A percentile compares a stretch with the other conserved stretches of the same genome.
phyloP scores from a whole-genome alignment of 2,113 vertebrate genomes.

The Axis porcinus region DNA sequence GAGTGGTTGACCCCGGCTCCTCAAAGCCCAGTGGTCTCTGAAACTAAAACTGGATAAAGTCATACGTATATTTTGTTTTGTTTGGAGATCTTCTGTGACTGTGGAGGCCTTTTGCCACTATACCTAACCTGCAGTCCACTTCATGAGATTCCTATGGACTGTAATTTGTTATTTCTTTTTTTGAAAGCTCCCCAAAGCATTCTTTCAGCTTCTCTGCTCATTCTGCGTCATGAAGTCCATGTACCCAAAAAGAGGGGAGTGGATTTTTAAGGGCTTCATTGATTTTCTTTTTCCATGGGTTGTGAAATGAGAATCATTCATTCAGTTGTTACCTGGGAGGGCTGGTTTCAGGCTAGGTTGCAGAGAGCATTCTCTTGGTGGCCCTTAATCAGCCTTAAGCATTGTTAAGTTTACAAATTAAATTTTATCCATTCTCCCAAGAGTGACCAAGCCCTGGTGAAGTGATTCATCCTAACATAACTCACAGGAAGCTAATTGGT shows the following conservation, averaged over 20 bases:
- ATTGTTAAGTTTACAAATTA: background rate
- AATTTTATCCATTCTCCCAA: background rate
- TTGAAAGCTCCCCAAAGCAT: background rate
- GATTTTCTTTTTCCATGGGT: background rate
- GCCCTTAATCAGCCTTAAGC: background rate
- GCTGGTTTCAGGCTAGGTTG: background rate
- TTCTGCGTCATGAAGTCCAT: background rate
- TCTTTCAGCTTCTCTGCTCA: background rate
- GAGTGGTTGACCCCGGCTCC: background rate
- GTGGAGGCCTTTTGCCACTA: background rate
- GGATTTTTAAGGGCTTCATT: slow-evolving; percentile 9
- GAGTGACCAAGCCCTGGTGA: background rate
- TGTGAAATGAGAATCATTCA: slow-evolving; percentile 27
- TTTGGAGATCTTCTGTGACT: background rate
- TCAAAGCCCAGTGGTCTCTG: background rate
- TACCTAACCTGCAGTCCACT: background rate
- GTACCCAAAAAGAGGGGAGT: background rate
- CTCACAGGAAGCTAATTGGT: background rate
- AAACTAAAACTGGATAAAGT: background rate
- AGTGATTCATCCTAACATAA: background rate
- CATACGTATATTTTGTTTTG: background rate
- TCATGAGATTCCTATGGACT: background rate
- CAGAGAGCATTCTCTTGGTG: background rate
- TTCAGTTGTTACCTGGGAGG: slow-evolving; percentile 4
- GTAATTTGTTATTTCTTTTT: background rate